Conservation (phyloP, 2,113 vertebrate species). For the Megaleporinus macrocephalus region DNA sequence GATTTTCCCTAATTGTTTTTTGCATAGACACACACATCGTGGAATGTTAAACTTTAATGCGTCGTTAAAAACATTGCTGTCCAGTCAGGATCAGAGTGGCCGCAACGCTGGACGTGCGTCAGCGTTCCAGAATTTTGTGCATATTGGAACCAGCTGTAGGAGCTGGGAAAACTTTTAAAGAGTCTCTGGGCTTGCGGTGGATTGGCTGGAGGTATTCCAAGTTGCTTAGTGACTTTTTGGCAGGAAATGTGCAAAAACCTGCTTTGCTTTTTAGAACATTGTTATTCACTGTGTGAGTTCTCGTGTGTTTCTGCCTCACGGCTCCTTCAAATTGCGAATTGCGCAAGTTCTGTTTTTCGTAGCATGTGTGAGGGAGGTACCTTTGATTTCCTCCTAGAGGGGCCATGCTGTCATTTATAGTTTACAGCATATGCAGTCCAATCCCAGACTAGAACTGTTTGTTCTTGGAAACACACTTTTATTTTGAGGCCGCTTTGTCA, state of each 20-base stretch:
- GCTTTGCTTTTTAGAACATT: constrained; percentile 29
- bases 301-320: constrained; percentile 57
- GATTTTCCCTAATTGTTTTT: background rate
- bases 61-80: background rate
- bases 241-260: constrained; percentile 35
- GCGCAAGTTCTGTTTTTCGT: constrained; percentile 33
- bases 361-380: background rate
- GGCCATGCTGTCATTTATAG: background rate
- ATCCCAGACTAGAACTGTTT: background rate
- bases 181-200: background rate
- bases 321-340: constrained; percentile 51
- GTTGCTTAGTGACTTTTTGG: constrained; percentile 20
- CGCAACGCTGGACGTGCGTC: background rate
- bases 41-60: background rate
- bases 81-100: background rate
- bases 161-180: background rate
- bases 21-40: background rate
- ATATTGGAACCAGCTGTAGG: constrained; percentile 68
- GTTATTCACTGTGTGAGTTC: constrained; percentile 23
- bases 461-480: background rate
- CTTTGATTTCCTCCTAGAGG: background rate
- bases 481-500: background rate
- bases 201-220: background rate
- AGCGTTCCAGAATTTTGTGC: constrained; percentile 7
- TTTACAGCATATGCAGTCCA: background rate